Conservation (phyloP, 2,113 vertebrate species). For the Acinonyx jubatus region DNA sequence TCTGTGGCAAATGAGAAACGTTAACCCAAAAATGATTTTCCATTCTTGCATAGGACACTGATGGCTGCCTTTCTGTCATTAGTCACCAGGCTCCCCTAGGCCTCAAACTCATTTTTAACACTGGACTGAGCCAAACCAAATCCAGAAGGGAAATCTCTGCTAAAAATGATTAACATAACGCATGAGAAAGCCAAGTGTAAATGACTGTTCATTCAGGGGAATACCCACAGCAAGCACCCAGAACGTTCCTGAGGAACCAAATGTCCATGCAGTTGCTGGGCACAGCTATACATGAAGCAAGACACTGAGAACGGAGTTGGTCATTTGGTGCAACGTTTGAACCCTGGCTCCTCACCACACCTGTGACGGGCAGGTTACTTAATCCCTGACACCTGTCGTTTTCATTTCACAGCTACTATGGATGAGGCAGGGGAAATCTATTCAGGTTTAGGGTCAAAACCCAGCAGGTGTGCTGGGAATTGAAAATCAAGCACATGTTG, state of each 20-base stretch:
- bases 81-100: constrained; percentile 39
- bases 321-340: background rate
- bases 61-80: constrained; percentile 35
- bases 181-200: constrained; percentile 2
- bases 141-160: constrained; percentile 58
- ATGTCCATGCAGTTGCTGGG: too few species aligned
- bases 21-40: constrained; percentile 28
- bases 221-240: background rate
- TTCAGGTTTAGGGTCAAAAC: background rate
- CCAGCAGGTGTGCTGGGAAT: background rate
- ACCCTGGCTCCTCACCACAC: background rate
- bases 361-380: background rate
- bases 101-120: constrained; percentile 63
- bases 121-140: constrained; percentile 29
- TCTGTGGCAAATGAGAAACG: constrained; percentile 59
- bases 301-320: too few species aligned
- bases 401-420: background rate
- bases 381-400: background rate
- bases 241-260: rapidly evolving
- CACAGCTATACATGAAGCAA: rapidly evolving
- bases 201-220: background rate
- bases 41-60: background rate
- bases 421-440: background rate
- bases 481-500: constrained; percentile 3
- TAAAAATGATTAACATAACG: constrained; percentile 47